Base-by-base conservation (phyloP, 2,113 vertebrate genomes). In the Megaceryle maxima region DNA sequence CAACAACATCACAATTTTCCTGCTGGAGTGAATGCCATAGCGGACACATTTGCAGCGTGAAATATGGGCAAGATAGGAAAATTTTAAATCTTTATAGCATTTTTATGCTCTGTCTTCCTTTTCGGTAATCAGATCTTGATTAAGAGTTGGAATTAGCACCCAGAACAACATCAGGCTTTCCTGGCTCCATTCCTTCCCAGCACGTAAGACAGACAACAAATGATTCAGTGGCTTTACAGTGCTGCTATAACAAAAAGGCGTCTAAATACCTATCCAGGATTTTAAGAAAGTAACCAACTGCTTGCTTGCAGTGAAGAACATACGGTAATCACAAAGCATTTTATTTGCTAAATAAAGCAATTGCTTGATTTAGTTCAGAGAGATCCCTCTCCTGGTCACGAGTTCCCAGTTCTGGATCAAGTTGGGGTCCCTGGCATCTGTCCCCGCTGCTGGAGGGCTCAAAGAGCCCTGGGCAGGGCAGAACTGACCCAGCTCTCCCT, bases 61-160 rank as follows among this genome's bases (percentile, higher is more conserved):
- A 64, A 96, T 97, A 97, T 84, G 86, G 73, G 55, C 55, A 69
- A 90, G 72, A 93, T 13, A 89, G 91, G 96, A 94, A 95, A 94
- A 70, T n/a, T 19, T 79, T 69, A 93, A 96, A 96, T 96, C 93
- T 97, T 96, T 91, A 94, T 90, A 93, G 68, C 59, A 28, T 90
- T 96, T 97, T 97, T 97, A 97, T 93, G 92, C 46, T 94, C 95
- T 92, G 67, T 76, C 79, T 95, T 97, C 88, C 80, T 94, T 96
- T 96, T 97, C 81, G 83, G 78, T 97, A 95, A 97, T 96, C 90
- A 78, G 94, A 94, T 96, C 93, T 96, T 97, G 96, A 96, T 96
- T 94, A 93, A 97, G 90, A 95, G 64, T 57, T 78, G 87, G 93
- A 96, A 97, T 97, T 90, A 97, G 88, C 84, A 96, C 80, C 55